These are phyloP conservation scores for Selene dorsalis DNA, from an alignment of 2,797 vertebrate species.

Conservation along the genomic window DNA sequence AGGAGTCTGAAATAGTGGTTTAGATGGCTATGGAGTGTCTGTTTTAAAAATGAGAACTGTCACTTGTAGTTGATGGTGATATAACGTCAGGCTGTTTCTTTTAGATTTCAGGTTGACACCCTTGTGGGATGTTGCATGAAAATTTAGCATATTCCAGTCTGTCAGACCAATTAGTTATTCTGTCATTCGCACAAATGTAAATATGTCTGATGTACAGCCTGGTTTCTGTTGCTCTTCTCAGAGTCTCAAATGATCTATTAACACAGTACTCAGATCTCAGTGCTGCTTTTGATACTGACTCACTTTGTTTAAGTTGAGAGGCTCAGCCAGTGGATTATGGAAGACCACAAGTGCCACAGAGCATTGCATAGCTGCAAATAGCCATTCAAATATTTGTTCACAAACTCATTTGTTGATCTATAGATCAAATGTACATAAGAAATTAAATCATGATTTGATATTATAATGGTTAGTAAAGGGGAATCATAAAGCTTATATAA, in stretches of 20 bases:
- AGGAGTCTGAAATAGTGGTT: slow-evolving; percentile 27
- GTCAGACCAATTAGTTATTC: slow-evolving; percentile 63
- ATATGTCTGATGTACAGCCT: background rate
- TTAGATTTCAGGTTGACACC: background rate
- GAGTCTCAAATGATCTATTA: background rate
- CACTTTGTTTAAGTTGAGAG: too few species aligned
- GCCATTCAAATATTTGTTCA: too few species aligned
- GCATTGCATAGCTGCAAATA: too few species aligned
- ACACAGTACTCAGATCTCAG: too few species aligned
- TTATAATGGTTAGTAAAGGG: too few species aligned
- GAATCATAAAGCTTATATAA: too few species aligned
- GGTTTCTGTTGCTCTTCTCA: background rate
- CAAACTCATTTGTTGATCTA: too few species aligned
- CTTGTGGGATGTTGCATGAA: background rate
- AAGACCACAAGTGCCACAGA: too few species aligned
- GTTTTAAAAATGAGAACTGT: slow-evolving; percentile 55
- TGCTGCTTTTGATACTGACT: too few species aligned
- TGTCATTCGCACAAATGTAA: slow-evolving; percentile 58
- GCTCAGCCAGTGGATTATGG: too few species aligned
- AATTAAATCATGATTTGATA: too few species aligned
- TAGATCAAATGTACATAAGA: too few species aligned
- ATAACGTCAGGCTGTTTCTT: slow-evolving; percentile 27
- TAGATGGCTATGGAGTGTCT: background rate
- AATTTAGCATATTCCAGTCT: slow-evolving; percentile 46
- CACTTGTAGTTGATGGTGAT: slow-evolving; percentile 33